These are phyloP conservation scores for Montipora foliosa DNA, from an alignment of 64 coral and sea anemone species.

Conservation along the genomic window DNA sequence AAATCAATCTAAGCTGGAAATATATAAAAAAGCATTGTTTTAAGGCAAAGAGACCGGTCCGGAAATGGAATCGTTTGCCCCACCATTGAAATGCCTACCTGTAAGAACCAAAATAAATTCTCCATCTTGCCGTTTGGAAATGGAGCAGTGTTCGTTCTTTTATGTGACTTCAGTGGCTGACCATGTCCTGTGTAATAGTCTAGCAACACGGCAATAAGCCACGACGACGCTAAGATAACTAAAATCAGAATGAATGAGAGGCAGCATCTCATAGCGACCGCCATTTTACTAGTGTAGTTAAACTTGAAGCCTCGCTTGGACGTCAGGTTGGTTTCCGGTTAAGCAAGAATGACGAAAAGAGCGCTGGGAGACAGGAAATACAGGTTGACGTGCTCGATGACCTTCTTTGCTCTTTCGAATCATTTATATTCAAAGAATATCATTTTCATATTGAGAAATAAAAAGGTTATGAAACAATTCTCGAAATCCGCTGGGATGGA, in stretches of 20 bases:
- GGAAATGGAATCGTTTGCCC: background rate
- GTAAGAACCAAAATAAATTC: constrained; percentile 97
- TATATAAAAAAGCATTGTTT: too few relatives aligned
- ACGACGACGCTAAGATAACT: constrained; percentile 83
- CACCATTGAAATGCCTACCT: constrained; percentile 52
- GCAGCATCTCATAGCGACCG: constrained; percentile 39
- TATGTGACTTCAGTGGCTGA: constrained; percentile 58
- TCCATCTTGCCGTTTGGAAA: constrained; percentile 93
- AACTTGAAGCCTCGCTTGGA: background rate
- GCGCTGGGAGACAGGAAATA: too few relatives aligned
- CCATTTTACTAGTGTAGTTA: constrained; percentile 45
- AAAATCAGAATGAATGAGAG: constrained; percentile 82
- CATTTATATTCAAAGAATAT: too few relatives aligned
- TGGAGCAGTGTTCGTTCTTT: constrained; percentile 69
- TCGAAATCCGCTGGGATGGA: too few relatives aligned
- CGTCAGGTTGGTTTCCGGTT: constrained; percentile 5
- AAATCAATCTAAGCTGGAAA: background rate
- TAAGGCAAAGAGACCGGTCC: background rate
- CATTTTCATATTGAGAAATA: too few relatives aligned
- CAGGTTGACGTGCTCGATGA: too few relatives aligned
- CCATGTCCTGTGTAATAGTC: constrained; percentile 96
- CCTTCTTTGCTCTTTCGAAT: too few relatives aligned
- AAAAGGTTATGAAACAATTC: too few relatives aligned
- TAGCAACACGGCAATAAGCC: constrained; percentile 84
- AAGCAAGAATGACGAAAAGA: background rate